Evolutionary conservation across 2,888 invertebrate genomes (phyloP), one percentile per base, ranked within the genome.

Genomic region (Thera britannica): DNA sequence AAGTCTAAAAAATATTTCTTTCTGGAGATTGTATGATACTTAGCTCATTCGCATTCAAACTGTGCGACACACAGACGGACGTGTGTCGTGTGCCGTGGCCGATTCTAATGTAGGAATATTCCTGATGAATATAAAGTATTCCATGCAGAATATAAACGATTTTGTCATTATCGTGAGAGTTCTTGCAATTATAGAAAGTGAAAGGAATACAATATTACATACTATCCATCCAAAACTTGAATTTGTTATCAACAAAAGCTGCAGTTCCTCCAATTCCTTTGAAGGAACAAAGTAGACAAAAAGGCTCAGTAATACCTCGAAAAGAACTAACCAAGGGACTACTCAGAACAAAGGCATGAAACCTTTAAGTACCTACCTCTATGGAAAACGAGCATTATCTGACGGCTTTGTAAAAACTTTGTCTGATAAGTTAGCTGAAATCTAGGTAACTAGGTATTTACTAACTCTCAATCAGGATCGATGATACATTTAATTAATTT

Each of bases 51-150:
- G 70, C 55, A 92, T 92, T 90, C 91, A 81, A 82, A 77, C 77
- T 72, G 79, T 75, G 80, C 73, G 75, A 76, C 82, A 85, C 72
- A 73, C 67, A 79, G 80, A 79, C 83, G 85, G 87, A 90, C 92
- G 92, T 92, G 90, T 68, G 92, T 88, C 92, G 92, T 90, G 92
- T 92, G 92, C 92, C 88, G 79, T 81, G 77, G 78, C 77, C 77
- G 82, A 83, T 86, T 83, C 78, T 78, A 85, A 84, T 85, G 79
- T 77, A 75, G 77, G 72, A 80, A 76, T 80, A 78, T 78, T 77
- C 83, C 70, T 75, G 72, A 75, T 83, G 89, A 86, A 90, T 90
- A 85, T 75, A 72, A 88, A 89, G 75, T 75, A 52, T 58, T 62
- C 71, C 74, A 69, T 70, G 70, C 73, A 76, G 78, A 81, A 81